These are phyloP conservation scores for Ophioninae sp. DNA, from an alignment of 2,888 invertebrate genomes.

Conservation along the genomic window DNA sequence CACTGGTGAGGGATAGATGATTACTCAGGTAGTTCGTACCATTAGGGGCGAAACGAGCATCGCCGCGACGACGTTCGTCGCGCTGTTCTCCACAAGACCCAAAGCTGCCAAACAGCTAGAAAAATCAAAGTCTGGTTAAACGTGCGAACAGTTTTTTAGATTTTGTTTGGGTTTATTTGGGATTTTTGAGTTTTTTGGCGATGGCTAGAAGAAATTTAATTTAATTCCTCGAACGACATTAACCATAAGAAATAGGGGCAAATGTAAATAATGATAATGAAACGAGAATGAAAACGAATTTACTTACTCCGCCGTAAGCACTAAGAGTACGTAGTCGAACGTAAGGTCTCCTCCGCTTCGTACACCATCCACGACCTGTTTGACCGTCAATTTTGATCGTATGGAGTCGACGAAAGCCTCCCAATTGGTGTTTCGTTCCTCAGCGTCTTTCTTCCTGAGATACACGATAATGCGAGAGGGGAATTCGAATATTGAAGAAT, in stretches of 20 bases:
- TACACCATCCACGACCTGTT: constrained; percentile 92
- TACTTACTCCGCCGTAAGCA: constrained; percentile 92
- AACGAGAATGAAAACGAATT: not conserved
- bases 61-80: constrained; percentile 90
- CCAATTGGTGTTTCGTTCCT: constrained; percentile 83
- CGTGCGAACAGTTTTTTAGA: too few species aligned
- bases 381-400: constrained; percentile 90
- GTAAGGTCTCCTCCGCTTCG: constrained; percentile 89
- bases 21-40: constrained; percentile 74
- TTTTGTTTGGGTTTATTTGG: too few species aligned
- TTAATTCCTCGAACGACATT: too few species aligned
- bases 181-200: too few species aligned
- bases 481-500: not conserved
- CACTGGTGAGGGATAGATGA: not conserved
- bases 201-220: too few species aligned
- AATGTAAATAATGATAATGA: too few species aligned
- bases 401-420: constrained; percentile 88
- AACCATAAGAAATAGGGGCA: too few species aligned
- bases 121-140: not conserved
- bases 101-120: constrained; percentile 90
- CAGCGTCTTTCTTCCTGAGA: constrained; percentile 69
- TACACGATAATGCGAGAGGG: not conserved
- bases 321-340: constrained; percentile 90
- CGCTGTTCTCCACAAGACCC: constrained; percentile 91
- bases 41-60: constrained; percentile 90